Conservation (phyloP, 1,140 invertebrate species). For the Lucilia sericata region DNA sequence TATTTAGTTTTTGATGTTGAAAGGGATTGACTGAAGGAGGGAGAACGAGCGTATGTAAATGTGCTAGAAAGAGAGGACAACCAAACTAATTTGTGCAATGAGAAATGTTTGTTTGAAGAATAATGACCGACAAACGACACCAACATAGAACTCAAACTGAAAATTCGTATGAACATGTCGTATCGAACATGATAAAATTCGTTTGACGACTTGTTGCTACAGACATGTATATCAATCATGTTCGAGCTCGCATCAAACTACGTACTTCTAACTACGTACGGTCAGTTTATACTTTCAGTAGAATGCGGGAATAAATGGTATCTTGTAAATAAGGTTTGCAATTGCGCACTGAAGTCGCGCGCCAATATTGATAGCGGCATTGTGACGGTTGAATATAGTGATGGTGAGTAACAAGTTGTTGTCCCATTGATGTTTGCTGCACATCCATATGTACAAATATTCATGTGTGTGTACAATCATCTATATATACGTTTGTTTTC, state of each 20-base stretch:
- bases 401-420: conserved; percentile 63
- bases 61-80: neutral
- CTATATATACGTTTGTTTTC: no score
- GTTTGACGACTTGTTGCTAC: no score
- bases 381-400: neutral
- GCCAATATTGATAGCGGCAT: conserved; percentile 25
- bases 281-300: neutral
- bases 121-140: neutral
- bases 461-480: no score
- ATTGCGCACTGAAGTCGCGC: neutral
- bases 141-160: conserved; percentile 2
- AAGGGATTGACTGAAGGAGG: neutral
- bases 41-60: no score
- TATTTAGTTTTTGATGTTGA: no score
- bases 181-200: neutral
- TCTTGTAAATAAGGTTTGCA: neutral
- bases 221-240: neutral
- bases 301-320: neutral
- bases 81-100: neutral
- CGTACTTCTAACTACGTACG: no score
- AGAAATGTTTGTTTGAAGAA: neutral
- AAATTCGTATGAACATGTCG: neutral
- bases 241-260: neutral
- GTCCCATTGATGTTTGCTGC: conserved; percentile 51
- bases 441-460: no score